Evolutionary conservation across 2,797 vertebrate genomes (phyloP).

Genomic region (Lepus townsendii): DNA sequence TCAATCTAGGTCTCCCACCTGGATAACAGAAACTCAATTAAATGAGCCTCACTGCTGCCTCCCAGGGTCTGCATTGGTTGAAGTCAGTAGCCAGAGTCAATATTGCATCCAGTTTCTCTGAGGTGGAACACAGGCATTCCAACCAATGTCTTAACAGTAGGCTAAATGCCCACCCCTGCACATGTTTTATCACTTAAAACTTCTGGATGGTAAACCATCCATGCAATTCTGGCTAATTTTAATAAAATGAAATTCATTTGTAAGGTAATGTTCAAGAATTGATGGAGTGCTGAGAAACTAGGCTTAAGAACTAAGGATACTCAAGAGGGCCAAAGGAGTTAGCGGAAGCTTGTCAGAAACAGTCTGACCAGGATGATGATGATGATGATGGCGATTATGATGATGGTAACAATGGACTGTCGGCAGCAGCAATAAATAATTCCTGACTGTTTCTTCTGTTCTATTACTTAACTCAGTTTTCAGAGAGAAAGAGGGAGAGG

Average conservation of each 20-base stretch:
- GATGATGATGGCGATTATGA: not conserved
- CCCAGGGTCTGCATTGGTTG: no score
- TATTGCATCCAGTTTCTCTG: no score
- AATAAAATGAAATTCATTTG: slow-evolving; percentile 20
- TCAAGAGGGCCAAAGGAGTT: not conserved
- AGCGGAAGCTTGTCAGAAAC: not conserved
- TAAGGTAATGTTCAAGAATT: not conserved
- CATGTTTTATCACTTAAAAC: not conserved
- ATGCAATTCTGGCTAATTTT: not conserved
- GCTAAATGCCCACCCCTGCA: no score
- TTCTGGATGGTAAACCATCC: not conserved
- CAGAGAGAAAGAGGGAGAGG: not conserved
- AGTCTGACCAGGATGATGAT: not conserved
- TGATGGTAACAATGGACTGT: no score
- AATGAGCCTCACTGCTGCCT: no score
- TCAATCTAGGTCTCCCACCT: no score
- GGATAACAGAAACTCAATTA: no score
- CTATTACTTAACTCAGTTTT: not conserved
- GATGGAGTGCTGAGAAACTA: not conserved
- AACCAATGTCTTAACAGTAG: no score
- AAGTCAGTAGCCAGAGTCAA: no score
- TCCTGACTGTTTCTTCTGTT: not conserved
- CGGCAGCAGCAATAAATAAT: not conserved
- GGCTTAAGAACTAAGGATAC: not conserved
- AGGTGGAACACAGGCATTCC: no score